These are phyloP conservation scores for Coenonympha arcania DNA, from an alignment of 2,888 invertebrate genomes.

Conservation along the genomic window DNA sequence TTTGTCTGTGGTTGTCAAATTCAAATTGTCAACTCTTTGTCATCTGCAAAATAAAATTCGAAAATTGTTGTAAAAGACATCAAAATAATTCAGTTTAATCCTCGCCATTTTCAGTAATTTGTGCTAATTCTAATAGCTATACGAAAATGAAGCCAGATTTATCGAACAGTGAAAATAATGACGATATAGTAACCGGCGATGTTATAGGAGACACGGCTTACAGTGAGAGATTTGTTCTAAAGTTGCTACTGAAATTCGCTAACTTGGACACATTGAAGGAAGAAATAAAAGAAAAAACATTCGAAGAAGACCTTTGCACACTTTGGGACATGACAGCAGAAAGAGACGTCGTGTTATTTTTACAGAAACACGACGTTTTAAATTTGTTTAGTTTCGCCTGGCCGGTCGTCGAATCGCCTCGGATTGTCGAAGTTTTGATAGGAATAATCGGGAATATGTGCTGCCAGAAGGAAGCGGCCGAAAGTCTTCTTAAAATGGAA, in stretches of 20 bases:
- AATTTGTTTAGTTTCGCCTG: constrained; percentile 76
- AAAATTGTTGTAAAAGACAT: no score
- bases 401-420: constrained; percentile 72
- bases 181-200: constrained; percentile 76
- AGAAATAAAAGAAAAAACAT: constrained; percentile 72
- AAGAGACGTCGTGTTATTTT: constrained; percentile 80
- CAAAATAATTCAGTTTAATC: no score
- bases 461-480: constrained; percentile 76
- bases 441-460: constrained; percentile 91
- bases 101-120: no score
- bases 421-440: constrained; percentile 85
- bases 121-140: background rate
- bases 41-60: no score
- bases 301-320: constrained; percentile 83
- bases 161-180: constrained; percentile 26
- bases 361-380: constrained; percentile 79
- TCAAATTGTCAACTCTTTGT: no score
- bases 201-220: constrained; percentile 86
- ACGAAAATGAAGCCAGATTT: constrained; percentile 39
- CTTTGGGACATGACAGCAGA: constrained; percentile 91
- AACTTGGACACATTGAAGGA: constrained; percentile 66
- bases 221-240: constrained; percentile 82
- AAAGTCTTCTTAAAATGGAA: constrained; percentile 71
- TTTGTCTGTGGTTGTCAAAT: no score
- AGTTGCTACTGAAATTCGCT: constrained; percentile 77